Percentiles rank a stretch among this genome's conserved stretches.
Evolutionary conservation across 2,888 invertebrate species (phyloP).

Genomic region (Sericinus montela): DNA sequence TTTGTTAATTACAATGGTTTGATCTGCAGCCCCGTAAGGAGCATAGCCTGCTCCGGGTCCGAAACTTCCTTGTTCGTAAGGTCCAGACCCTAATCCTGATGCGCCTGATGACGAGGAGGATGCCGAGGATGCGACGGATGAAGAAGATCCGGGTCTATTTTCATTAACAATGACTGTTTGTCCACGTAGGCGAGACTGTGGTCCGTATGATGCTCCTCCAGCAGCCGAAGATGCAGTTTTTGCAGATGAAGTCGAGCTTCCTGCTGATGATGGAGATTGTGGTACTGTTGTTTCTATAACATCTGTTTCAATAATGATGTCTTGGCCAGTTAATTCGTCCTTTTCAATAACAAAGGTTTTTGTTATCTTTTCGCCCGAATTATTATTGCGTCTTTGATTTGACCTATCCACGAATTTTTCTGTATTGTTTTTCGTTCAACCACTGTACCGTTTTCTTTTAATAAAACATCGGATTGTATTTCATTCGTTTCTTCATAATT

Average conservation of each 20-base stretch:
- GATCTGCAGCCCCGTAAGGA: no score
- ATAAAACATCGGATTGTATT: conserved; percentile 31
- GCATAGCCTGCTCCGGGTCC: no score
- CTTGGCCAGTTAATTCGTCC: conserved; percentile 38
- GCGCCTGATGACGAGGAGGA: no score
- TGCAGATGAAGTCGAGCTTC: conserved; percentile 12
- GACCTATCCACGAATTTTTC: conserved; percentile 32
- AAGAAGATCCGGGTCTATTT: no score
- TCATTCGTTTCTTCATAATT: conserved; percentile 30
- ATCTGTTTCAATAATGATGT: conserved; percentile 48
- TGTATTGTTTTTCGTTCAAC: conserved; percentile 31
- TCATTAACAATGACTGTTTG: background rate
- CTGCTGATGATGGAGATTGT: conserved; percentile 16
- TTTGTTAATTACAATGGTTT: background rate
- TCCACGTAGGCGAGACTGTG: background rate
- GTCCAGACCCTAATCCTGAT: background rate
- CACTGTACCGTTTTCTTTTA: conserved; percentile 31
- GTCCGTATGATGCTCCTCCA: no score
- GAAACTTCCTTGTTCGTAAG: no score
- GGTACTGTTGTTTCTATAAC: conserved; percentile 37
- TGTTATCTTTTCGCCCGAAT: conserved; percentile 32
- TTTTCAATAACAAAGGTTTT: conserved; percentile 34
- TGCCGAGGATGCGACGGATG: no score
- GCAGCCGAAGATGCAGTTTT: background rate
- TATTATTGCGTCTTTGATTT: conserved; percentile 15